These are phyloP conservation scores for Pseudomyrmex gracilis DNA, from an alignment of 1,140 invertebrate genomes.

Conservation along the genomic window DNA sequence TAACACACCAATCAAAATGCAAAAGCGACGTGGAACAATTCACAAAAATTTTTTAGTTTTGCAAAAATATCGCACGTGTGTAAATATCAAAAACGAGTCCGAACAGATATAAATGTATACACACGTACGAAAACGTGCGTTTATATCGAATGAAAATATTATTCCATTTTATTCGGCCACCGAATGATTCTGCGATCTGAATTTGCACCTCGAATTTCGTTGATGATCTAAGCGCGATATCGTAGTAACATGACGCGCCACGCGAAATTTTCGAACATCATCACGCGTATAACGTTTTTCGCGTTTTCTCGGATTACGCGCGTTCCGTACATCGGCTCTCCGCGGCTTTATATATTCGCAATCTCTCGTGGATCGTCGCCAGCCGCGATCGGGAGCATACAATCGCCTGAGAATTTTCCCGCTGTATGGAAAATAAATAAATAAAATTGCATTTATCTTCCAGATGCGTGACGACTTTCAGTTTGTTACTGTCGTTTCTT, in stretches of 20 bases:
- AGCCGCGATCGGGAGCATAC: background rate
- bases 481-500: background rate
- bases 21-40: no score
- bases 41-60: no score
- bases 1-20: no score
- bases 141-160: no score
- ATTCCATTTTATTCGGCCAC: no score
- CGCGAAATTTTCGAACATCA: conserved; percentile 20
- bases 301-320: background rate
- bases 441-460: background rate
- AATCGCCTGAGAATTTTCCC: conserved; percentile 10
- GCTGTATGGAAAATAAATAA: conserved; percentile 51
- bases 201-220: conserved; percentile 20
- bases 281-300: conserved; percentile 28
- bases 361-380: conserved; percentile 29
- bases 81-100: no score
- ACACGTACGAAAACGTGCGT: no score
- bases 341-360: background rate
- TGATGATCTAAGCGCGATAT: conserved; percentile 58
- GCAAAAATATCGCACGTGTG: no score
- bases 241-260: conserved; percentile 21
- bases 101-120: no score
- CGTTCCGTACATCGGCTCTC: background rate
- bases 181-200: background rate
- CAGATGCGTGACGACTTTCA: background rate